Evolutionary conservation across 2,113 vertebrate species (phyloP).

Genomic region (Todiramphus saurophagus): DNA sequence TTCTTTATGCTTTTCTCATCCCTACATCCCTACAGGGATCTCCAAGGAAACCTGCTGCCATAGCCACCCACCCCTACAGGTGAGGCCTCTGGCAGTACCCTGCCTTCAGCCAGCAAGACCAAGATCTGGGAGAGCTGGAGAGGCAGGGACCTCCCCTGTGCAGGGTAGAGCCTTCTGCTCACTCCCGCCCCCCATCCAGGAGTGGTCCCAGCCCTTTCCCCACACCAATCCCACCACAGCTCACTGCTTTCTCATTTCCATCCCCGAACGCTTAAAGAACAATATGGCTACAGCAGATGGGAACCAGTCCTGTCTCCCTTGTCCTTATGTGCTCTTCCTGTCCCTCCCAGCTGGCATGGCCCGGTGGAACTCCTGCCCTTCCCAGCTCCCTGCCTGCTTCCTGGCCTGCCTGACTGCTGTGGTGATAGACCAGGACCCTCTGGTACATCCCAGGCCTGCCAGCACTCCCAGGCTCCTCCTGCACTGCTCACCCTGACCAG

Average conservation of each 20-base stretch:
- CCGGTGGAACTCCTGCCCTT: not conserved
- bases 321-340: not conserved
- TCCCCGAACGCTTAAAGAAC: not conserved
- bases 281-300: not conserved
- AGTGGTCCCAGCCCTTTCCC: not conserved
- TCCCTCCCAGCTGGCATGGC: not conserved
- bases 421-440: not conserved
- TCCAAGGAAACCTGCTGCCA: not conserved
- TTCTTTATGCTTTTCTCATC: not conserved
- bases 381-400: not conserved
- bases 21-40: not conserved
- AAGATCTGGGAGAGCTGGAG: not conserved
- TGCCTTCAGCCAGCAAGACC: not conserved
- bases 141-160: not conserved
- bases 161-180: not conserved
- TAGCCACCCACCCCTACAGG: not conserved
- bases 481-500: rapidly evolving
- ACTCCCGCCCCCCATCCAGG: not conserved
- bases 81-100: not conserved
- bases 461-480: not conserved
- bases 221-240: not conserved
- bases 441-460: rapidly evolving
- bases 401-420: not conserved
- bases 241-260: not conserved
- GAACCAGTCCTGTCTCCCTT: not conserved